Percentiles rank a stretch among this genome's conserved stretches.
Evolutionary conservation across 2,888 invertebrate genomes (phyloP).

Genomic region (Eupithecia pulchellata): DNA sequence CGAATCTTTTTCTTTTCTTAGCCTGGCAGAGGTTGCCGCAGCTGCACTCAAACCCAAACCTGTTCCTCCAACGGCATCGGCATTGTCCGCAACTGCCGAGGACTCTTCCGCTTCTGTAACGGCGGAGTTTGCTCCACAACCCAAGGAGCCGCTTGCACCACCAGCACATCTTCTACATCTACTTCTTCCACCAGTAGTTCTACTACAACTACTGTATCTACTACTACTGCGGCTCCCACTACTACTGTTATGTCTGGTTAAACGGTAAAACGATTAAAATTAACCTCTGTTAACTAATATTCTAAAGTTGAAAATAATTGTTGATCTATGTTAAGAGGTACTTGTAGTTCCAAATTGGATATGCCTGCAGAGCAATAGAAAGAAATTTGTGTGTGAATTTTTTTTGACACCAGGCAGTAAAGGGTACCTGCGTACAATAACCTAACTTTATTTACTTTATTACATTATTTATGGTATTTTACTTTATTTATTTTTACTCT

Average conservation of each 20-base stretch:
- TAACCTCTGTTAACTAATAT: not conserved
- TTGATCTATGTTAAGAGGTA: not conserved
- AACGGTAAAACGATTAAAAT: not conserved
- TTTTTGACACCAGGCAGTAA: too few species aligned
- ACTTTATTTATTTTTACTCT: too few species aligned
- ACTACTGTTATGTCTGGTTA: conserved; percentile 22
- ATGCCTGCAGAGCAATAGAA: not conserved
- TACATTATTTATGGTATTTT: too few species aligned
- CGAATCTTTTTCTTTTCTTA: conserved; percentile 17
- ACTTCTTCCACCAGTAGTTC: conserved; percentile 49
- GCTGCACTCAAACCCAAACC: conserved; percentile 55
- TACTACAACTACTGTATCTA: conserved; percentile 27
- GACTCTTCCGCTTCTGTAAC: conserved; percentile 59
- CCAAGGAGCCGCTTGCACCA: conserved; percentile 56
- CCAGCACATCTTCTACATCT: conserved; percentile 30
- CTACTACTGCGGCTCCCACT: conserved; percentile 29
- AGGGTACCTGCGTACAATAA: too few species aligned
- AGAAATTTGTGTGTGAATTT: not conserved
- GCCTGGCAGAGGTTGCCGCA: conserved; percentile 49
- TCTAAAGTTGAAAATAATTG: not conserved
- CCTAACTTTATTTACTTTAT: too few species aligned
- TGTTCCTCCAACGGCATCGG: conserved; percentile 59
- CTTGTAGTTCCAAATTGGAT: too few species aligned
- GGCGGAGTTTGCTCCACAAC: conserved; percentile 63
- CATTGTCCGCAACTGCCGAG: conserved; percentile 53